Evolutionary conservation across 2,888 invertebrate species (phyloP).

Genomic region (Scaptomyza caliginosa): DNA sequence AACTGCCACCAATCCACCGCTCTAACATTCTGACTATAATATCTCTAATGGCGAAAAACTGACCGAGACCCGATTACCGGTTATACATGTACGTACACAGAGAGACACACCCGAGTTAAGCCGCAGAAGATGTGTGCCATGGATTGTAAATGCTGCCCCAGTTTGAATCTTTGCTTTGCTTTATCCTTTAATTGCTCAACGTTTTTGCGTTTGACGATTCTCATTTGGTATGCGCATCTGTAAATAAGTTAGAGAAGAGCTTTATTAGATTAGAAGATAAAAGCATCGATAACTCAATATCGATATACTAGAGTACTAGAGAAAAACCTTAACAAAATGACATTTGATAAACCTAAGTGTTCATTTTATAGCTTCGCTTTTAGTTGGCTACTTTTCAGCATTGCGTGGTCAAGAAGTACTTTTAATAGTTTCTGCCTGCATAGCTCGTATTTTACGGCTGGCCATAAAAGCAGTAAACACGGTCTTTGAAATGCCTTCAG

Average conservation of each 20-base stretch:
- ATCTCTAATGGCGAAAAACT: conserved; percentile 24
- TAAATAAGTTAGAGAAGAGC: conserved; percentile 10
- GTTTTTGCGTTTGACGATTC: conserved; percentile 13
- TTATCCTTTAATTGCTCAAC: conserved; percentile 44
- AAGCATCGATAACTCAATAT: not conserved
- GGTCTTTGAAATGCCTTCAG: not conserved
- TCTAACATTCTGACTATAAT: conserved; percentile 60
- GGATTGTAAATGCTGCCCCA: conserved; percentile 12
- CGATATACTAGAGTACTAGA: too few species aligned
- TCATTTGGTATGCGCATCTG: conserved; percentile 35
- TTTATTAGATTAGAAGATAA: not conserved
- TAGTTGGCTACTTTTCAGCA: not conserved
- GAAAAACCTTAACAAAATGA: not conserved
- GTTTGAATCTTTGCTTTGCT: not conserved
- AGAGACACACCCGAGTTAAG: conserved; percentile 43
- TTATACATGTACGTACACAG: conserved; percentile 59
- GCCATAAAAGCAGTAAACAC: conserved; percentile 19
- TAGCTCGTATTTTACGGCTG: conserved; percentile 29
- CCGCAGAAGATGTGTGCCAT: conserved; percentile 36
- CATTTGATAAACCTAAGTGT: not conserved
- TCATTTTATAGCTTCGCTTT: not conserved
- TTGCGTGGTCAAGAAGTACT: not conserved
- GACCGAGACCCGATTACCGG: conserved; percentile 30
- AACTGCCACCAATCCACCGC: conserved; percentile 55
- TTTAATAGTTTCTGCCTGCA: conserved; percentile 15